Base-by-base conservation (phyloP, 1,140 invertebrate species). In the Trichogramma pretiosum region DNA sequence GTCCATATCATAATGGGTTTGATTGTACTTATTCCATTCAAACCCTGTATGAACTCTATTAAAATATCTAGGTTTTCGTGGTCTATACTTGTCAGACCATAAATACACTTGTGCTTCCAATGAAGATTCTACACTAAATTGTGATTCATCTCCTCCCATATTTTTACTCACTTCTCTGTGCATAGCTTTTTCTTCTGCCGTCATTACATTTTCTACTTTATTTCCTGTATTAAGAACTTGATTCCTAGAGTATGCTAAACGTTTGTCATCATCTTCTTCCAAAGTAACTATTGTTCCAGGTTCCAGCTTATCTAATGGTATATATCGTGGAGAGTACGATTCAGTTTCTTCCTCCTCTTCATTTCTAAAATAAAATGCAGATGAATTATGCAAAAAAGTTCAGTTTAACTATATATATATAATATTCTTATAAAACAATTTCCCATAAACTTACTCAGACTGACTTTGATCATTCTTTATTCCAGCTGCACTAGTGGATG, bases 1-100 rank as follows among this genome's bases (percentile, higher is more conserved):
- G 70, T 99, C 97, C 84, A 98, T 95, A 65, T 99, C 96, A 68
- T 99, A 99, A 75, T 99, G 96, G 14, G 95, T 99, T 72, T 99
- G 96, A 74, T 99, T 99, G 67, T 99, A 99, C 67, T 99, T 99
- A 71, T 99, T 99, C 97, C 97, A 99, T 64, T 99, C 96, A 72
- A 99, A 99, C 5, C 97, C 93, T 32, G 86, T 89, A 67, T 93
- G 88, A 1, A 92, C 87, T 51, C 94, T 80, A 74, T 99, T 99
- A 70, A 99, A 98, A 71, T 98, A 99, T 42, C 95, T 71, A 2
- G 96, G 96, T 68, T 99, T 99, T 17, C 95, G 71, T 0, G 96
- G 96, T 10, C 94, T 73, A 68, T 98, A 99, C 71, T 99, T 99
- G 62, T 98, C 95, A 0, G 93, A 93, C 93, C 96, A 98, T 5